phyloP scores from a whole-genome alignment of 2,113 vertebrate genomes.

The Hippopotamus amphibius region DNA sequence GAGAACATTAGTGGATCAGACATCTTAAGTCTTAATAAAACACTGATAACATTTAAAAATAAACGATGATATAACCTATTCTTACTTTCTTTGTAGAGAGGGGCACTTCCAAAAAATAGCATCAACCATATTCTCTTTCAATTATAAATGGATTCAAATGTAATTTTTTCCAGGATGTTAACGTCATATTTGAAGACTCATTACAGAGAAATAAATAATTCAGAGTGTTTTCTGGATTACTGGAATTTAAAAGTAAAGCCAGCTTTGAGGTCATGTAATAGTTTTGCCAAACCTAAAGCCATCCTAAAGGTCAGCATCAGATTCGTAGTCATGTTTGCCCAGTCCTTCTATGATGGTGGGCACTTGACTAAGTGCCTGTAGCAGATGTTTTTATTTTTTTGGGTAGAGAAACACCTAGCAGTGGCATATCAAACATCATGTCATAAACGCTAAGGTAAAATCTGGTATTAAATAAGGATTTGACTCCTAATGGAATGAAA shows the following conservation, averaged over 20 bases:
- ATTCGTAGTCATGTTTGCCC: neutral
- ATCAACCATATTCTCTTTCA: slow-evolving; percentile 37
- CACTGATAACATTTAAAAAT: slow-evolving; percentile 47
- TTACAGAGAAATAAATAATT: slow-evolving; percentile 2
- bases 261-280: neutral
- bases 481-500: slow-evolving; percentile 21
- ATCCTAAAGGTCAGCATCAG: neutral
- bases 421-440: neutral
- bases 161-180: slow-evolving; percentile 44
- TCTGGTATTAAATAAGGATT: neutral
- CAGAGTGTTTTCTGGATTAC: neutral
- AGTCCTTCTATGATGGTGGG: fast-evolving
- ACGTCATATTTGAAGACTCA: slow-evolving; percentile 11
- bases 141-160: slow-evolving; percentile 31
- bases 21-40: slow-evolving; percentile 35
- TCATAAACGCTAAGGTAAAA: neutral
- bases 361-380: neutral
- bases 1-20: neutral
- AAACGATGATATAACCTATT: neutral
- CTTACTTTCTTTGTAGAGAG: slow-evolving; percentile 24
- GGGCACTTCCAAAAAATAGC: neutral
- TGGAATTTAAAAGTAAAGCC: slow-evolving; percentile 28
- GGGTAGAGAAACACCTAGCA: neutral
- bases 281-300: neutral
- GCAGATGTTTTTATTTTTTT: neutral